Conservation (phyloP, 2,113 vertebrate genomes). For the Rissa tridactyla region DNA sequence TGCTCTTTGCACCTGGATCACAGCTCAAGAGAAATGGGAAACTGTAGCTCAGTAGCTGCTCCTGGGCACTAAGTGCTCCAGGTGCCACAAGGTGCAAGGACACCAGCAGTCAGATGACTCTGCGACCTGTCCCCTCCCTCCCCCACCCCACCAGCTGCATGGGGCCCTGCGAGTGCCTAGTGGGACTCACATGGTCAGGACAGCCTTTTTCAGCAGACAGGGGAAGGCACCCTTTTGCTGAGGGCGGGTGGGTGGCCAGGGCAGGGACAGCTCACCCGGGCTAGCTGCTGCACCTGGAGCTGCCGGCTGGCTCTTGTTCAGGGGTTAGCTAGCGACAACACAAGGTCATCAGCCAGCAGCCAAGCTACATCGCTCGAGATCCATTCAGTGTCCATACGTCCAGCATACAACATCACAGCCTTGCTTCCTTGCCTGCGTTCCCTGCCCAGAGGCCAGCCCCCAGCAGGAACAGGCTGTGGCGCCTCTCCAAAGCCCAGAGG, state of each 20-base stretch:
- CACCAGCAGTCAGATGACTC: fast-evolving
- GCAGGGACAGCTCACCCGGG: not conserved
- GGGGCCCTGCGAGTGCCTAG: fast-evolving
- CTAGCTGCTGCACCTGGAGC: fast-evolving
- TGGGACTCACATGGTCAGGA: not conserved
- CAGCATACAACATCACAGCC: not conserved
- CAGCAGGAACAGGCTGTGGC: not conserved
- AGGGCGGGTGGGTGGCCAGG: not conserved
- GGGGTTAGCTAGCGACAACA: not conserved
- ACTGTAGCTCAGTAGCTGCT: not conserved
- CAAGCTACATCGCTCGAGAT: fast-evolving
- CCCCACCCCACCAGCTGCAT: not conserved
- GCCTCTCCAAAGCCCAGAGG: not conserved
- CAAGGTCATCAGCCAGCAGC: not conserved
- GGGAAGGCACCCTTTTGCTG: not conserved
- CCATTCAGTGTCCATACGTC: fast-evolving
- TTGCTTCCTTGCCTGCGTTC: not conserved
- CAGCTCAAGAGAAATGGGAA: not conserved
- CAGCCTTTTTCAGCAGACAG: fast-evolving
- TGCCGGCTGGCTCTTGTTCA: not conserved
- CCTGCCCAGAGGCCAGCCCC: not conserved
- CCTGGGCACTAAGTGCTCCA: not conserved
- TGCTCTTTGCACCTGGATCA: not conserved
- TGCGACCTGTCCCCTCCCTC: not conserved
- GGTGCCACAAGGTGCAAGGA: not conserved